Conservation (phyloP, 2,113 vertebrate genomes). For the Phyllopteryx taeniolatus region DNA sequence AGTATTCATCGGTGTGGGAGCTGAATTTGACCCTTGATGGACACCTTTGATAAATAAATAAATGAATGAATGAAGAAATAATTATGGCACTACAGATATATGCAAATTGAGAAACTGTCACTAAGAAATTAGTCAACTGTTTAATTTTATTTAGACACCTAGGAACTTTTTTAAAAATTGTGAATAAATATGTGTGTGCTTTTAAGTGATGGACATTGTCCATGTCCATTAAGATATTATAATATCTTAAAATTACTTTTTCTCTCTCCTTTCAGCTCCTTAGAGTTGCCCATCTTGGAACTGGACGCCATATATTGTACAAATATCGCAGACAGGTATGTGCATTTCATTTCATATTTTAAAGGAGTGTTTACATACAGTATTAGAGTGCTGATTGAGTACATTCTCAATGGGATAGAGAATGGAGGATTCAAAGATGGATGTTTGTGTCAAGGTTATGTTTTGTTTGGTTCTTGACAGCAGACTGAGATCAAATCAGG, state of each 20-base stretch:
- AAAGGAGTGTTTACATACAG: neutral
- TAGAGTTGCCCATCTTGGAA: slow-evolving; percentile 90
- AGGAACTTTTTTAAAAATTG: neutral
- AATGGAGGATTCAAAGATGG: neutral
- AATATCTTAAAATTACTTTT: neutral
- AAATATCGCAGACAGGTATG: slow-evolving; percentile 83
- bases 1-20: no score
- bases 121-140: neutral
- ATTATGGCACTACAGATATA: neutral
- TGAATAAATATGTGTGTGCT: neutral
- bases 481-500: slow-evolving; percentile 2
- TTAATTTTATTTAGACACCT: neutral
- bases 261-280: slow-evolving; percentile 76
- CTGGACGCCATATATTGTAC: slow-evolving; percentile 89
- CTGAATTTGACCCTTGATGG: no score
- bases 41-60: no score
- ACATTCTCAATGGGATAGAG: neutral
- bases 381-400: neutral
- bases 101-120: neutral
- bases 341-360: neutral
- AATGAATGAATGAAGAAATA: no score
- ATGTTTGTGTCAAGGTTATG: neutral
- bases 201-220: neutral
- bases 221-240: neutral
- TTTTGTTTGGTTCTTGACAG: neutral